Evolutionary conservation across 2,113 vertebrate species (phyloP).

Genomic region (Aleadryas rufinucha): DNA sequence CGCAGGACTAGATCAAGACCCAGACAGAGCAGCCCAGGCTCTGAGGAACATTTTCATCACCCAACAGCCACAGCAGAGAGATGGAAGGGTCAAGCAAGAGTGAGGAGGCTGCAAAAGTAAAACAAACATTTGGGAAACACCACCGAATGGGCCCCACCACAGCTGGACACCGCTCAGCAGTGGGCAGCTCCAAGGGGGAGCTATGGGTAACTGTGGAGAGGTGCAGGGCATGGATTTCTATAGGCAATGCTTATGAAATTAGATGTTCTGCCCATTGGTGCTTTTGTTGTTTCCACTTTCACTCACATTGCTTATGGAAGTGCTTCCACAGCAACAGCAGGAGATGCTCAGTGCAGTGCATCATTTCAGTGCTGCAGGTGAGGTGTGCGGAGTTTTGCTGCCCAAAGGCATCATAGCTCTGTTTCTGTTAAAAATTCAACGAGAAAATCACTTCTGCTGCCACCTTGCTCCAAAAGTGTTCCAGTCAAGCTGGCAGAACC

Average conservation of each 20-base stretch:
- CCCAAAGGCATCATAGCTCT: not conserved
- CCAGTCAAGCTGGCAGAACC: not conserved
- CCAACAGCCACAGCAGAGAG: not conserved
- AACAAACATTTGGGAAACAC: not conserved
- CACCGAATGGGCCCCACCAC: not conserved
- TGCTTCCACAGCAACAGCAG: not conserved
- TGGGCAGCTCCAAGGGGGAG: not conserved
- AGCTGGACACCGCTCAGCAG: not conserved
- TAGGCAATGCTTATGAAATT: rapidly evolving
- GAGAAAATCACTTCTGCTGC: not conserved
- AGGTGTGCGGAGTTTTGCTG: not conserved
- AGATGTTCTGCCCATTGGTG: not conserved
- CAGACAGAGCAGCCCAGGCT: not conserved
- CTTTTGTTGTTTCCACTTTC: not conserved
- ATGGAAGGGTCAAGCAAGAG: not conserved
- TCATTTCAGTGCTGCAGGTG: not conserved
- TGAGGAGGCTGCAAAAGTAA: not conserved
- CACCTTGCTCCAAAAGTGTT: not conserved
- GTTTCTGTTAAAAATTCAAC: not conserved
- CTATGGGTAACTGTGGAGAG: not conserved
- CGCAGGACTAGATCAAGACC: not conserved
- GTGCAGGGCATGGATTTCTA: not conserved
- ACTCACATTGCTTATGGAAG: not conserved
- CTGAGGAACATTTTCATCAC: not conserved
- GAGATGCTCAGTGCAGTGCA: rapidly evolving